These are phyloP conservation scores for Poeciliopsis infans DNA, from an alignment of 2,797 vertebrate species.

Conservation along the genomic window DNA sequence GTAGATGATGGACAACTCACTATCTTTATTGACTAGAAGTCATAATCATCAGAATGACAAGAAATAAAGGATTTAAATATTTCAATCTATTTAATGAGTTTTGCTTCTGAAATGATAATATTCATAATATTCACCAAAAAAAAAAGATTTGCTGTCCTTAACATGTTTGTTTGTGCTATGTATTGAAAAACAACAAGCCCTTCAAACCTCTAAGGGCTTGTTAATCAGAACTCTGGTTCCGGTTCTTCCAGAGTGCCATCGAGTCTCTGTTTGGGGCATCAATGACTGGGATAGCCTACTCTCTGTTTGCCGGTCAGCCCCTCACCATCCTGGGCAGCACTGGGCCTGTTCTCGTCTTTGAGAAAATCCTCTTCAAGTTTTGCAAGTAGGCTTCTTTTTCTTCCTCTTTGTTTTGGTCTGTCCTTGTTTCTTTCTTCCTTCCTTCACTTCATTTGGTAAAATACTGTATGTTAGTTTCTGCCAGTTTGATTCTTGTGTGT, in stretches of 20 bases:
- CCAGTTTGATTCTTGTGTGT: slow-evolving; percentile 5
- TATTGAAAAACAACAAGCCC: no score
- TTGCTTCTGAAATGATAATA: not conserved
- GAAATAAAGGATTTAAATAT: not conserved
- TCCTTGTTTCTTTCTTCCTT: not conserved
- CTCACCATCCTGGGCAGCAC: slow-evolving; percentile 98
- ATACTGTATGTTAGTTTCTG: not conserved
- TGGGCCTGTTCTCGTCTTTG: slow-evolving; percentile 97
- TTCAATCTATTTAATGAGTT: not conserved
- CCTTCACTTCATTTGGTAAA: no score
- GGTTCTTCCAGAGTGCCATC: slow-evolving; percentile 92
- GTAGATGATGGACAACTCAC: no score
- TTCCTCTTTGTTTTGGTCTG: not conserved
- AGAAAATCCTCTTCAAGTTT: slow-evolving; percentile 99
- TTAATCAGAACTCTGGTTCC: not conserved
- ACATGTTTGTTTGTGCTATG: not conserved
- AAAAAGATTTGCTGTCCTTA: not conserved
- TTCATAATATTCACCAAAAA: not conserved
- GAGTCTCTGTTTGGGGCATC: slow-evolving; percentile 98
- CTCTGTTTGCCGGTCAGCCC: slow-evolving; percentile 94
- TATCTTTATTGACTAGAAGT: not conserved
- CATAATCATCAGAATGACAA: not conserved
- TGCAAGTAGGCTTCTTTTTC: slow-evolving; percentile 89
- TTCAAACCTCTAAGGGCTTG: not conserved
- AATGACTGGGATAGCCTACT: slow-evolving; percentile 99